Evolutionary conservation across 2,113 vertebrate genomes (phyloP).

Genomic region (Delphinapterus leucas): DNA sequence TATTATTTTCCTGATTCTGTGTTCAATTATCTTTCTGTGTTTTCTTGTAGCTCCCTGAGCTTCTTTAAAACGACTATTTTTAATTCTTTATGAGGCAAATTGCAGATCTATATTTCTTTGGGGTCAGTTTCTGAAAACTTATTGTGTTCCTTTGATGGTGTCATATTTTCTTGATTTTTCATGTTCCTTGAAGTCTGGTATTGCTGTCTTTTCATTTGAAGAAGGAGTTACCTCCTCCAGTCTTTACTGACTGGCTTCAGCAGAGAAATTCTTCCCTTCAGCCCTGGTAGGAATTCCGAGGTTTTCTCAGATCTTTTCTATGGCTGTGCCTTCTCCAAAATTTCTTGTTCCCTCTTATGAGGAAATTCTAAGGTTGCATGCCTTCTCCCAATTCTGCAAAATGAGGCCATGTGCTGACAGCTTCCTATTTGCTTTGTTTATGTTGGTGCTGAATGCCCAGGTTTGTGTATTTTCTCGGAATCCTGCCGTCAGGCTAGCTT

Average conservation of each 20-base stretch:
- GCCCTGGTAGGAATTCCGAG: neutral
- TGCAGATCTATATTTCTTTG: neutral
- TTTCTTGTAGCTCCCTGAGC: neutral
- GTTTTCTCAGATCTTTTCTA: neutral
- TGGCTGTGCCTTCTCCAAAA: neutral
- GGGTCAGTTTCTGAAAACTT: too few species aligned
- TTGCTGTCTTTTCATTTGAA: neutral
- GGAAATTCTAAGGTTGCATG: neutral
- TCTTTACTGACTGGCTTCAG: neutral
- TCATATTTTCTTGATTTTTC: neutral
- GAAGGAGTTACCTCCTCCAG: neutral
- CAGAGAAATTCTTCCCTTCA: neutral
- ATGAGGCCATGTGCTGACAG: neutral
- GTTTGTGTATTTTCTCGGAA: neutral
- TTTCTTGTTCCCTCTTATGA: neutral
- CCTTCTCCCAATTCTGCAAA: neutral
- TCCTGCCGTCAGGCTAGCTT: neutral
- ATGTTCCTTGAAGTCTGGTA: neutral
- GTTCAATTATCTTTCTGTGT: neutral
- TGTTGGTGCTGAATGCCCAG: neutral
- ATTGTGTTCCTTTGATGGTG: too few species aligned
- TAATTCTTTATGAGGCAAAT: neutral
- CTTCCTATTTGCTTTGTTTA: neutral
- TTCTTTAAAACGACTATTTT: neutral
- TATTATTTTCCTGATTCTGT: neutral